Conservation (phyloP, 1,140 invertebrate species). For the Aleiodes sp. region DNA sequence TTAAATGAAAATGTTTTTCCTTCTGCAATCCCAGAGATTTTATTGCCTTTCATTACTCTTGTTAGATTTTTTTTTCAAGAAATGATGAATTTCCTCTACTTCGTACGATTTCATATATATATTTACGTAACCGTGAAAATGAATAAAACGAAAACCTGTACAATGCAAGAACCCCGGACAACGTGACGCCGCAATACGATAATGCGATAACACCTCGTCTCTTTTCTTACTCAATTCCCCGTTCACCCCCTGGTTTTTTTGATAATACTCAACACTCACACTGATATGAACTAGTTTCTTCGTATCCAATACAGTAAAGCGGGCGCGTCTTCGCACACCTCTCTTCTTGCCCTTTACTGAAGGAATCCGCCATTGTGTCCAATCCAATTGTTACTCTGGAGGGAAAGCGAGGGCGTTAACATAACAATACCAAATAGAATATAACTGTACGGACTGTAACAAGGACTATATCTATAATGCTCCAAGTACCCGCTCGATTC, state of each 20-base stretch:
- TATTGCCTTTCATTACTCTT: not conserved
- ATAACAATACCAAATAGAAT: slow-evolving; percentile 55
- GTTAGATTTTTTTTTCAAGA: not conserved
- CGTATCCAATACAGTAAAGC: not conserved
- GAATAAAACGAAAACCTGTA: not conserved
- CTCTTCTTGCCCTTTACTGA: slow-evolving; percentile 21
- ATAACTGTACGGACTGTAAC: slow-evolving; percentile 8
- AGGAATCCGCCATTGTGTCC: slow-evolving; percentile 58
- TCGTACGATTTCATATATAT: not conserved
- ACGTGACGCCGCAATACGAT: slow-evolving; percentile 58
- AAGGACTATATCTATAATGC: not conserved
- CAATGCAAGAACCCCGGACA: slow-evolving; percentile 35
- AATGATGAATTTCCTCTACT: too few relatives aligned
- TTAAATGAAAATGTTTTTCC: not conserved
- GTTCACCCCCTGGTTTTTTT: slow-evolving; percentile 20
- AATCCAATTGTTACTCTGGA: slow-evolving; percentile 60
- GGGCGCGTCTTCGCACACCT: slow-evolving; percentile 22
- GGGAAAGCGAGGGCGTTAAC: slow-evolving; percentile 52
- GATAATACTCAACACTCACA: slow-evolving; percentile 5
- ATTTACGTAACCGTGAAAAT: slow-evolving; percentile 5
- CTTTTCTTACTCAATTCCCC: slow-evolving; percentile 2
- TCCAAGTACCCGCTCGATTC: not conserved
- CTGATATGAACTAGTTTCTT: not conserved
- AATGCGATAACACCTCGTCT: slow-evolving; percentile 56
- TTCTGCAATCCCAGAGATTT: not conserved